These are phyloP conservation scores for Cacatua alba DNA, from an alignment of 2,113 vertebrate genomes.

Conservation along the genomic window DNA sequence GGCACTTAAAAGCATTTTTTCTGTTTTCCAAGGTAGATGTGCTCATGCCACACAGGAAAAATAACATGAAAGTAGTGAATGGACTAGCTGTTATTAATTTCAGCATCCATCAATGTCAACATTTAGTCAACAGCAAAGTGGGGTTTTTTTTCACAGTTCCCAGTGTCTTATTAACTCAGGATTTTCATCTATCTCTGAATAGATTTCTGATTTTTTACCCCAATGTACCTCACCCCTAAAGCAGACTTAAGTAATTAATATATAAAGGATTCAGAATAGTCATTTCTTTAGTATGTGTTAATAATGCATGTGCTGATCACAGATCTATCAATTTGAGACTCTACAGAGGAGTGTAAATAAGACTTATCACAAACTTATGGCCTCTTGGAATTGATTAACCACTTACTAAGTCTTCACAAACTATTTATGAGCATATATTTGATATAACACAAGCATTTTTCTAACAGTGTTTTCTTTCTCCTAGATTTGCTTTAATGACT, in stretches of 20 bases:
- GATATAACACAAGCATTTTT: background rate
- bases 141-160: background rate
- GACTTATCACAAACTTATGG: background rate
- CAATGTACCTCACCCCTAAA: background rate
- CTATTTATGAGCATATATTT: background rate
- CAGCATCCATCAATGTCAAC: background rate
- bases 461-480: background rate
- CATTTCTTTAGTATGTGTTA: background rate
- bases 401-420: background rate
- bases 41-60: background rate
- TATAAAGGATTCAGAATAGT: background rate
- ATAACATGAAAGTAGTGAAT: background rate
- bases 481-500: background rate
- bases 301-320: background rate
- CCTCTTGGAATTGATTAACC: background rate
- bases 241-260: background rate
- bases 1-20: background rate
- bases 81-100: background rate
- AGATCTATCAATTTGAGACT: background rate
- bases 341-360: background rate
- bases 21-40: background rate
- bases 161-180: background rate
- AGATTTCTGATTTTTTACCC: background rate
- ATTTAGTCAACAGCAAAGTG: background rate
- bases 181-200: background rate